Evolutionary conservation across 2,113 vertebrate genomes (phyloP), one percentile per base, ranked within the genome.

Genomic region (Corythoichthys haematopterus): DNA sequence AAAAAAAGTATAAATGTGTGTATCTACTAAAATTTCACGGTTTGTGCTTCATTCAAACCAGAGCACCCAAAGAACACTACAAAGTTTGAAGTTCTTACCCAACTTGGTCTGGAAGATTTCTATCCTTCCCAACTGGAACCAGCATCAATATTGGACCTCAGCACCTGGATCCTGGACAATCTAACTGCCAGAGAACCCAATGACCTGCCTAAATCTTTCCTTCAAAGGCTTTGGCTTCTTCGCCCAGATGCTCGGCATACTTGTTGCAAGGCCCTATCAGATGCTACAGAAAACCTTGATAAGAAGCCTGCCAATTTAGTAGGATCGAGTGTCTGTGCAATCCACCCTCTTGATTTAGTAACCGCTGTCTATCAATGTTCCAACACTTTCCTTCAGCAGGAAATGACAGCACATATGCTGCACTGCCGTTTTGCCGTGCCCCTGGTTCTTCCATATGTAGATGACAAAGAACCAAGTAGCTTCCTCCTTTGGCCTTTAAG

Each of bases 301-400:
- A 36, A 78, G 36, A 72, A 72, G 35, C 14, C 52, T 10, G 61
- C 52, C 71, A 76, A 70, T 28, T 67, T 66, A 48, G 66, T 33
- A 61, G 74, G 51, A 43, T 68, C 82, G 33, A 75, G 36, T 13
- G 69, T 76, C 46, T 72, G 51, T 62, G 56, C 46, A 2, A 66
- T 92, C n/a, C 84, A 92, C 53, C 91, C 91, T 11, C 83, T 93
- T 57, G 93, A 94, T 74, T 72, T 94, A 45, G 77, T 94, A n/a
- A 84, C 90, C 46, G 91, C 88, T 6, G 74, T 91, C 13, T 85
- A 91, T 76, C 85, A 92, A 68, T 92, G 91, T 57, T 78, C 94
- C 2, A 87, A 92, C 64, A 75, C 73, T 37, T 91, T 93, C 64
- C 81, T 94, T 71, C 92, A 87, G 38, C 87, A 90, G 46, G 88